Base-by-base conservation (phyloP, 2,888 invertebrate species). In the Steinernema hermaphroditum region DNA sequence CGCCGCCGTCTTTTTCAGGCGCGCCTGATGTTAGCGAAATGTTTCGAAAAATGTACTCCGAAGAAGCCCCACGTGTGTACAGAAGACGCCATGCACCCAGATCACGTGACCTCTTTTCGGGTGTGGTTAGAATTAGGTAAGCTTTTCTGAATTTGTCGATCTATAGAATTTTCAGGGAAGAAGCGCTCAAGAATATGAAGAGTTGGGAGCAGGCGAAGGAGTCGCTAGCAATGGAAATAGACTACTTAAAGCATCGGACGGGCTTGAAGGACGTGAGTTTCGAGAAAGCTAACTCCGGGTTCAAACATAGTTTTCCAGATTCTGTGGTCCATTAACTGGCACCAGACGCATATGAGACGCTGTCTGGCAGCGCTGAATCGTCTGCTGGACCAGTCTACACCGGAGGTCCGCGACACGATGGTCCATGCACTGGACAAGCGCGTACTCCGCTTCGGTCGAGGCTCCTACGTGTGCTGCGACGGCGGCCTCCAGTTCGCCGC, bases 401-500 rank as follows among this genome's bases (percentile, higher is more conserved):
- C 46, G 14, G 69, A 80, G 37, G 69, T 76, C 4, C 72, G 74
- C 0, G 76, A 75, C 37, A 75, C 75, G 0, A 78, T 78, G 27
- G 75, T 81, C 8, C 68, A 77, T 29, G 77, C 84, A 14, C 71
- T 81, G 69, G 71, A 69, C 68, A 44, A 49, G 41, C 32, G 32
- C 24, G n/a, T 70, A 44, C 73, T 54, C 70, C 83, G 84, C 43
- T 85, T 85, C 57, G 85, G 85, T 32, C 76, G 85, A 41, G 84
- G 85, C 8, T 83, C 85, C 1, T 81, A 77, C 73, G 77, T 83
- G 29, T 37, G 37, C 37, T 83, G 83, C 72, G 83, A 85, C 68
- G 85, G 85, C 14, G 81, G 82, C 0, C 73, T 85, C 8, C 85
- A 85, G 75, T 82, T 85, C 41, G 85, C 83, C 4, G 85, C 84